Evolutionary conservation across 2,888 invertebrate genomes (phyloP).

Genomic region (Cephus rjabovi): DNA sequence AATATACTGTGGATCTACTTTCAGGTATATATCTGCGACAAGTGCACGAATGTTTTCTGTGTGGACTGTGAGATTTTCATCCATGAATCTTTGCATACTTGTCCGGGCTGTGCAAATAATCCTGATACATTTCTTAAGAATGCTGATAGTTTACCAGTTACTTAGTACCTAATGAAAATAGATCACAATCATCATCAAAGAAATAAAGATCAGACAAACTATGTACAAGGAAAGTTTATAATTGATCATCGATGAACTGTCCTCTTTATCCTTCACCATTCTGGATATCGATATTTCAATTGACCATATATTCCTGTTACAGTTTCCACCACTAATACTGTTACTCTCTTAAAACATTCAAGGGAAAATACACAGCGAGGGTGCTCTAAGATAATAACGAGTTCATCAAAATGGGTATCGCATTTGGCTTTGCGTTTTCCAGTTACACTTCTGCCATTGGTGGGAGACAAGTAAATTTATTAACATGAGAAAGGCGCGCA

Average conservation of each 20-base stretch:
- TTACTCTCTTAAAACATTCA: not conserved
- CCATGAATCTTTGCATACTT: slow-evolving; percentile 93
- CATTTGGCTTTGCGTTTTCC: not conserved
- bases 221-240: not conserved
- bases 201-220: not conserved
- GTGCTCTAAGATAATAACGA: not conserved
- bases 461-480: slow-evolving; percentile 40
- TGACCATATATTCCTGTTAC: not conserved
- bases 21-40: slow-evolving; percentile 84
- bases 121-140: slow-evolving; percentile 65
- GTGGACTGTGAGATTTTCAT: slow-evolving; percentile 96
- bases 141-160: not conserved
- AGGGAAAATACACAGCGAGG: not conserved
- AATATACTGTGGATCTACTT: slow-evolving; percentile 29
- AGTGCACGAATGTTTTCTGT: slow-evolving; percentile 86
- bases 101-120: slow-evolving; percentile 94
- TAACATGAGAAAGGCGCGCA: slow-evolving; percentile 42
- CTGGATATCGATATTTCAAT: not conserved
- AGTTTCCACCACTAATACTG: not conserved
- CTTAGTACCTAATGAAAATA: not conserved
- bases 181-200: not conserved
- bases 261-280: not conserved
- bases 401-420: not conserved
- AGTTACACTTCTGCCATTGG: slow-evolving; percentile 14
- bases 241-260: not conserved